Evolutionary conservation across 1,140 invertebrate species (phyloP).

Genomic region (Cheumatopsyche charites): DNA sequence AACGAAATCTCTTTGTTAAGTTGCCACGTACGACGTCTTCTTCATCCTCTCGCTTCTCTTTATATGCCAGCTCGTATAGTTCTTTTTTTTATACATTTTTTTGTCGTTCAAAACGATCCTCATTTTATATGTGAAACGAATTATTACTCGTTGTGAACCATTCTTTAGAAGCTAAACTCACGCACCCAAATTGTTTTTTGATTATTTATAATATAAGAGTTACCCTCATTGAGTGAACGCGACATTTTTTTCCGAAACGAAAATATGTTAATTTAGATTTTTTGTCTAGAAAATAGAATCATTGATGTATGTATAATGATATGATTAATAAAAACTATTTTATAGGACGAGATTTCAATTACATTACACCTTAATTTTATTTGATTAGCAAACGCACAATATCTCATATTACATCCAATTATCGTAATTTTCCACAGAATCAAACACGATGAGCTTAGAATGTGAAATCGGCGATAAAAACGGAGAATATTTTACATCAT

Average conservation of each 20-base stretch:
- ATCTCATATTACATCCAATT: no score
- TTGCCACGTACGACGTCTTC: slow-evolving; percentile 42
- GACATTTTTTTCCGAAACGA: neutral
- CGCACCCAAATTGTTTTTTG: neutral
- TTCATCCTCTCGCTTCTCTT: slow-evolving; percentile 24
- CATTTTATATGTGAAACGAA: slow-evolving; percentile 28
- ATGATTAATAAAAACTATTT: no score
- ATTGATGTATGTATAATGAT: no score
- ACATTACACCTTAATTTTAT: no score
- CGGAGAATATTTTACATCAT: no score
- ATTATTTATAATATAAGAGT: no score
- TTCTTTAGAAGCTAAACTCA: slow-evolving; percentile 33
- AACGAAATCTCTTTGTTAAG: slow-evolving; percentile 45
- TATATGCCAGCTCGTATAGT: neutral
- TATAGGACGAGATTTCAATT: no score
- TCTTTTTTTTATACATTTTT: slow-evolving; percentile 27
- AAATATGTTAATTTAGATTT: neutral
- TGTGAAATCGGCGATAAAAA: no score
- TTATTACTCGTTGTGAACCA: slow-evolving; percentile 41
- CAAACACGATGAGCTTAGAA: no score
- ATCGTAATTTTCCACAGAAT: no score
- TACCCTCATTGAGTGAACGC: neutral
- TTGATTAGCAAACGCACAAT: no score
- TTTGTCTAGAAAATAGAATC: neutral
- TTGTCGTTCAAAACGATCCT: slow-evolving; percentile 27